These are phyloP conservation scores for Cryptocheilus praepositus DNA, from an alignment of 2,888 invertebrate genomes.

Conservation along the genomic window DNA sequence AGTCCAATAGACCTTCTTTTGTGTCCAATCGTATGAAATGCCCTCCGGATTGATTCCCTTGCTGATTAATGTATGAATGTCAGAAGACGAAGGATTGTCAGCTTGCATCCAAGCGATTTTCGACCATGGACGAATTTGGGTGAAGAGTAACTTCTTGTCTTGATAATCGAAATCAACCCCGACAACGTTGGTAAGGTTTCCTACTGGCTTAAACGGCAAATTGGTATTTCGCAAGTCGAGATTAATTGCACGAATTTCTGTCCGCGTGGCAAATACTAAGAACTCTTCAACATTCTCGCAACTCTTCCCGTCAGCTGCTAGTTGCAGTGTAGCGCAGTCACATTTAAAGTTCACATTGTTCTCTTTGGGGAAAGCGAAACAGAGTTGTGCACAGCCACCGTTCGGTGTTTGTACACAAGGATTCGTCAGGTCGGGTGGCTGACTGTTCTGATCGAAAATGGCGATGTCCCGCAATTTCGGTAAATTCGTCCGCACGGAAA, in stretches of 20 bases:
- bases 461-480: constrained; percentile 92
- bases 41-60: constrained; percentile 94
- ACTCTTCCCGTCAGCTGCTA: constrained; percentile 81
- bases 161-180: constrained; percentile 96
- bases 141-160: constrained; percentile 91
- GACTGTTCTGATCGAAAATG: constrained; percentile 92
- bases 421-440: constrained; percentile 88
- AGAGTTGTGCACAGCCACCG: constrained; percentile 90
- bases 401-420: constrained; percentile 87
- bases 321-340: constrained; percentile 93
- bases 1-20: constrained; percentile 98
- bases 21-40: constrained; percentile 98
- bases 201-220: constrained; percentile 89
- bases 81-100: constrained; percentile 80
- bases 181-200: constrained; percentile 92
- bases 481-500: constrained; percentile 87
- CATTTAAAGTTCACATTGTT: constrained; percentile 81
- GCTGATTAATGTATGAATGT: constrained; percentile 82
- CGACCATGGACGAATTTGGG: constrained; percentile 94
- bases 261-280: constrained; percentile 94
- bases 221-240: constrained; percentile 88
- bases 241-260: constrained; percentile 93
- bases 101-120: constrained; percentile 89
- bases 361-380: constrained; percentile 92
- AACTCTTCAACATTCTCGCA: constrained; percentile 93